A percentile compares a stretch with the other conserved stretches of the same genome.
phyloP scores from a whole-genome alignment of 2,888 invertebrate species.

The Pachymerium ferrugineum region DNA sequence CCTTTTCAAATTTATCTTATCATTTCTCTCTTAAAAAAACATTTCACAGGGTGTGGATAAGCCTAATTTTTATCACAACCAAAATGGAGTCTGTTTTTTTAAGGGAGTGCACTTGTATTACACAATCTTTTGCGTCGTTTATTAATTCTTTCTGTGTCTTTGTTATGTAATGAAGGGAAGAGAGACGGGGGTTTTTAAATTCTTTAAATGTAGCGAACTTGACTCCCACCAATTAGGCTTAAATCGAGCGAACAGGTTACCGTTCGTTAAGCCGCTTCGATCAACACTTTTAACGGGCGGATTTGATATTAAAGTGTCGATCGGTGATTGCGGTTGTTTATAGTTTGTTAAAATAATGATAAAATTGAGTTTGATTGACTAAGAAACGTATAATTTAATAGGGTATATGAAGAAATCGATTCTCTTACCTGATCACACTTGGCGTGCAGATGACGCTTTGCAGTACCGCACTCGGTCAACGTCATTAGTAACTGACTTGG shows the following conservation, averaged over 20 bases:
- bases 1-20: neutral
- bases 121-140: neutral
- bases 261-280: neutral
- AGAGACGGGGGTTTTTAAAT: neutral
- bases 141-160: too few species aligned
- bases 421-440: neutral
- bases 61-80: neutral
- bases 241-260: conserved; percentile 2
- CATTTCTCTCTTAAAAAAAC: neutral
- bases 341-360: neutral
- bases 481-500: neutral
- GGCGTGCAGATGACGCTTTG: neutral
- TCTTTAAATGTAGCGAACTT: neutral
- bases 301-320: neutral
- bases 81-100: neutral
- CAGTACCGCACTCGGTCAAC: neutral
- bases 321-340: neutral
- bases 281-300: neutral
- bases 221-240: neutral
- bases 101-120: neutral
- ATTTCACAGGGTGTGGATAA: neutral
- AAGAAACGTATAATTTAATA: neutral
- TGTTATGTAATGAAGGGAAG: neutral
- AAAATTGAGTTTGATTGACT: neutral
- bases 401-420: neutral